Evolutionary conservation across 2,797 vertebrate species (phyloP).

Genomic region (Taeniopygia guttata): DNA sequence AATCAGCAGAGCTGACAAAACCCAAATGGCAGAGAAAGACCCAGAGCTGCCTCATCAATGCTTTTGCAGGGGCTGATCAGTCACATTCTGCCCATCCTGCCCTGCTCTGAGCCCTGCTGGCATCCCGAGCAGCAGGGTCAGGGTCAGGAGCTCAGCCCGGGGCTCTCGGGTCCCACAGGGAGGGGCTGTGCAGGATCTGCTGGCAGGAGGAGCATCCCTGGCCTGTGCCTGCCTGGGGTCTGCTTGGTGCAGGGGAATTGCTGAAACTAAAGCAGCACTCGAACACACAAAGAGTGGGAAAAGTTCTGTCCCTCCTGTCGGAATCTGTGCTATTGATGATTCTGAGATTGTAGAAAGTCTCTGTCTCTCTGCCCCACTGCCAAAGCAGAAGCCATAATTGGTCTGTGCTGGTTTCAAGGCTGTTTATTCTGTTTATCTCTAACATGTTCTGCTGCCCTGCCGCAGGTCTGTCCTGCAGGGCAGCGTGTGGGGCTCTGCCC

Average conservation of each 20-base stretch:
- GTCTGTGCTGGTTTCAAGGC: no score
- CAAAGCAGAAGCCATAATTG: no score
- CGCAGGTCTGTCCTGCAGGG: no score
- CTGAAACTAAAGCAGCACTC: neutral
- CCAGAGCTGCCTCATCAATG: neutral
- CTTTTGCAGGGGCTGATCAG: neutral
- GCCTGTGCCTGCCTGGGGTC: neutral
- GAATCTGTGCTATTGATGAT: no score
- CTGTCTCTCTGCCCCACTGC: no score
- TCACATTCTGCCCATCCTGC: fast-evolving
- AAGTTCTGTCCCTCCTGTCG: neutral
- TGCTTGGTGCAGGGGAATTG: neutral
- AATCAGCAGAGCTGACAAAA: constrained; percentile 8
- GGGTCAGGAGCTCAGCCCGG: neutral
- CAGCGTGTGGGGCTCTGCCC: no score
- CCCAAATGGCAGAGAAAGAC: neutral
- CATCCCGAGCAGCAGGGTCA: fast-evolving
- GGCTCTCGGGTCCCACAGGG: neutral
- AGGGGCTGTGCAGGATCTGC: neutral
- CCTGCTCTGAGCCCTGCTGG: neutral
- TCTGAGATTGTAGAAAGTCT: no score
- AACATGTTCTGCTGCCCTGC: no score
- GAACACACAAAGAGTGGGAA: neutral
- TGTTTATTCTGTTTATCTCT: no score
- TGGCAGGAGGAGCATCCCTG: neutral